phyloP scores from a whole-genome alignment of 2,888 invertebrate genomes.

The Drosophila peninsularis region DNA sequence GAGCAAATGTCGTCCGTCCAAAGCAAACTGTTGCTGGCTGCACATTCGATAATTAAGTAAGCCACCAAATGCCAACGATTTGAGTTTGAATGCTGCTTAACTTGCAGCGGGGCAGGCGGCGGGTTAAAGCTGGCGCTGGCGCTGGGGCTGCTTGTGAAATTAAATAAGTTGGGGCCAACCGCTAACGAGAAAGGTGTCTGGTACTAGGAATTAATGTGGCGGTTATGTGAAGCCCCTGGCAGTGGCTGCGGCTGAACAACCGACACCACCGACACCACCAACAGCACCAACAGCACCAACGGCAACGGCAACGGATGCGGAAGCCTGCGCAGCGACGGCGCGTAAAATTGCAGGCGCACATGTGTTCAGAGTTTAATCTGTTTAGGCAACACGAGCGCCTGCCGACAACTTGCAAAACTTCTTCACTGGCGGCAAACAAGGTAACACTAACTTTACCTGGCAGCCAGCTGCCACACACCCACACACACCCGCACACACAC shows the following conservation, averaged over 20 bases:
- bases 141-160: constrained; percentile 51
- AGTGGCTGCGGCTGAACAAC: constrained; percentile 29
- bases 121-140: constrained; percentile 16
- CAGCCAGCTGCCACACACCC: constrained; percentile 39
- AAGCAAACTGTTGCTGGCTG: constrained; percentile 57
- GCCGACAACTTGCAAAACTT: constrained; percentile 74
- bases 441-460: constrained; percentile 76
- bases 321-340: constrained; percentile 56
- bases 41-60: constrained; percentile 73
- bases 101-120: constrained; percentile 5
- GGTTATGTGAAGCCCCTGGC: constrained; percentile 63
- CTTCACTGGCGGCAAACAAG: constrained; percentile 63
- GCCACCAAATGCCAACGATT: constrained; percentile 55
- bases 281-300: constrained; percentile 13
- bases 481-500: not conserved
- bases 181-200: constrained; percentile 80
- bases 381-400: constrained; percentile 75
- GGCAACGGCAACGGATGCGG: constrained; percentile 18
- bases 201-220: constrained; percentile 80
- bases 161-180: constrained; percentile 76
- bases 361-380: constrained; percentile 77
- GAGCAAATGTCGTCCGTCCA: constrained; percentile 40
- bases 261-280: constrained; percentile 18
- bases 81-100: constrained; percentile 59
- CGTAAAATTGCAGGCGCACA: constrained; percentile 79